phyloP scores from a whole-genome alignment of 2,797 vertebrate species.

The Calcarius lapponicus region DNA sequence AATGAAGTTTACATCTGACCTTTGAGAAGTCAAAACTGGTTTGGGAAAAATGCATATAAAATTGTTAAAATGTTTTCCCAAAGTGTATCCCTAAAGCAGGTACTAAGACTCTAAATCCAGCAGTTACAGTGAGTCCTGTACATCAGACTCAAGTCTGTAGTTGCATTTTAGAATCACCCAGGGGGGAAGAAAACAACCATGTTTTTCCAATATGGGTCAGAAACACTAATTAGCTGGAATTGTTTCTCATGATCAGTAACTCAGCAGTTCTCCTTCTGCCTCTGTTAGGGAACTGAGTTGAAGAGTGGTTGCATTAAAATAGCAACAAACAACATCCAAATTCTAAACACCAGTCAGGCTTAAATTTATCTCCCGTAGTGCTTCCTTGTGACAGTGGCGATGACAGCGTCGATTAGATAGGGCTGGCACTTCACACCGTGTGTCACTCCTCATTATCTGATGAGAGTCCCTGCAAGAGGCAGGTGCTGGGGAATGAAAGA shows the following conservation, averaged over 20 bases:
- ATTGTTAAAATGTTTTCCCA: background rate
- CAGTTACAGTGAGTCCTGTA: background rate
- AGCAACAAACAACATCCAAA: slow-evolving; percentile 46
- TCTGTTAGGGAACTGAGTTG: slow-evolving; percentile 12
- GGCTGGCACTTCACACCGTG: slow-evolving; percentile 19
- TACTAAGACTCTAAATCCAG: background rate
- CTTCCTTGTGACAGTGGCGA: slow-evolving; percentile 23
- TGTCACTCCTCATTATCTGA: slow-evolving; percentile 37
- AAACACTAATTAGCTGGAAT: slow-evolving; percentile 33
- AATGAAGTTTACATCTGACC: slow-evolving; percentile 4
- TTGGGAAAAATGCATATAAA: background rate
- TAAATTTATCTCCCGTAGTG: slow-evolving; percentile 34
- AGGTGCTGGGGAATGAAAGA: slow-evolving; percentile 49
- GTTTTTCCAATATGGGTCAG: background rate
- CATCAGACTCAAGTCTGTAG: background rate
- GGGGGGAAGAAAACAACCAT: background rate
- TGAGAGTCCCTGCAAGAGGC: slow-evolving; percentile 10
- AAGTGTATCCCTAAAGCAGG: background rate
- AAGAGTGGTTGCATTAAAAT: slow-evolving; percentile 36
- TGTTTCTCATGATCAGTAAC: slow-evolving; percentile 38
- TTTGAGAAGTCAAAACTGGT: slow-evolving; percentile 33
- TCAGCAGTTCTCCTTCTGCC: slow-evolving; percentile 25
- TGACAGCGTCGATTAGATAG: slow-evolving; percentile 49
- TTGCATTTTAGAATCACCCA: background rate
- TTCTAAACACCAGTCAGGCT: slow-evolving; percentile 24